Base-by-base conservation (phyloP, 2,888 invertebrate species). In the Acanthosoma haemorrhoidale region DNA sequence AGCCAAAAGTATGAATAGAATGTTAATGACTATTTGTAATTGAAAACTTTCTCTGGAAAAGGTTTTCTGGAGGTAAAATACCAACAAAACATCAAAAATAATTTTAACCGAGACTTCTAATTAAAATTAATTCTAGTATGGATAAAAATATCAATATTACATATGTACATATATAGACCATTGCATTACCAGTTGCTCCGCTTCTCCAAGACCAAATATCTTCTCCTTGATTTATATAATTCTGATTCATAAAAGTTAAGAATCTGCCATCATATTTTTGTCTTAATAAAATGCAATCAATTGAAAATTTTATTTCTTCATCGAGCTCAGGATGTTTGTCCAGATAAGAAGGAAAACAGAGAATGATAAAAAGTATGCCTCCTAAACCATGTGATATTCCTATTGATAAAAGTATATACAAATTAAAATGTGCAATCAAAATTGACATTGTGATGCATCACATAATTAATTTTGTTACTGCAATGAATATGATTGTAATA, bases 161-260 rank as follows among this genome's bases (percentile, higher is more conserved):
- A n/a, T n/a, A n/a, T n/a, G n/a, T n/a, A n/a, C n/a, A n/a, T 9
- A 0, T 43, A 43, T 3, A 31, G 2, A 2, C 8, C n/a, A 25
- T 1, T 25, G 8, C 3, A 51, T 51, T 76, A 80, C 83, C 94
- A 4, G 91, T 88, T 8, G 92, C 92, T 0, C 94, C 94, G 78
- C 94, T 94, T 78, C 94, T 94, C 94, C 94, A 94, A 77, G 94
- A 93, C 0, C 93, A 85, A 13, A 93, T 80, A 71, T 90, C 88
- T 70, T 91, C 87, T 11, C 80, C 79, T 13, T 79, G 75, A 71
- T 76, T 72, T 3, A 84, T 84, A 51, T 92, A 89, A 75, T 88
- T 91, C 78, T 88, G 83, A 4, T 89, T 88, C 29, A 11, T n/a
- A 0, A 90, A 88, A 79, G 51, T 21, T 25, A 51, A 51, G 5